Evolutionary conservation across 1,140 invertebrate genomes (phyloP).

Genomic region (Neodiprion fabricii): DNA sequence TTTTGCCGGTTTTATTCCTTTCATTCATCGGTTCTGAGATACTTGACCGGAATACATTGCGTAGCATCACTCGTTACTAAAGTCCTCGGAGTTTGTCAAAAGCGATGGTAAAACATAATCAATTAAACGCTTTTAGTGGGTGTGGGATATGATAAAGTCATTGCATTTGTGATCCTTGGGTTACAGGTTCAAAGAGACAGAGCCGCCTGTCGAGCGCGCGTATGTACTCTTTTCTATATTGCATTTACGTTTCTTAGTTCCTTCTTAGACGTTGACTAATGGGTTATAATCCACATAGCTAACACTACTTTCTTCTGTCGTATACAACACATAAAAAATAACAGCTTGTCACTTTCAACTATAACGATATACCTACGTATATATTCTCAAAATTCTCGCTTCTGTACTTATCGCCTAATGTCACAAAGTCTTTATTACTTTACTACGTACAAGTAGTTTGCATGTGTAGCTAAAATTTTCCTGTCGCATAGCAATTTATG

Average conservation of each 20-base stretch:
- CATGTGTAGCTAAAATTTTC: too few species aligned
- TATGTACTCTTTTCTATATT: conserved; percentile 69
- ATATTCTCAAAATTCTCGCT: too few species aligned
- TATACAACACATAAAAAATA: background rate
- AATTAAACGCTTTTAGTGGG: conserved; percentile 55
- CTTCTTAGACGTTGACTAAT: conserved; percentile 28
- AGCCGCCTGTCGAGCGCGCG: conserved; percentile 85
- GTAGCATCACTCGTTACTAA: conserved; percentile 10
- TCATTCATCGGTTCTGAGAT: background rate
- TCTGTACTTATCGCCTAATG: too few species aligned
- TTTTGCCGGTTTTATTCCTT: too few species aligned
- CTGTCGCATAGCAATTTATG: too few species aligned
- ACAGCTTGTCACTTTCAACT: background rate
- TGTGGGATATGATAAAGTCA: conserved; percentile 26
- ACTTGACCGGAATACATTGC: background rate
- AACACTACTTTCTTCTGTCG: background rate
- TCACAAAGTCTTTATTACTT: too few species aligned
- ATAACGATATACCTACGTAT: too few species aligned
- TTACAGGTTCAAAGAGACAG: conserved; percentile 89
- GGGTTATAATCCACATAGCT: background rate
- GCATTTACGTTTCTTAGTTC: conserved; percentile 21
- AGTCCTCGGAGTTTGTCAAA: conserved; percentile 42
- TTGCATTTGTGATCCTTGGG: conserved; percentile 58
- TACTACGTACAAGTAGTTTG: too few species aligned
- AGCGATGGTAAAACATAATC: conserved; percentile 15